phyloP scores from a whole-genome alignment of 2,113 vertebrate species.

The Engystomops pustulosus region DNA sequence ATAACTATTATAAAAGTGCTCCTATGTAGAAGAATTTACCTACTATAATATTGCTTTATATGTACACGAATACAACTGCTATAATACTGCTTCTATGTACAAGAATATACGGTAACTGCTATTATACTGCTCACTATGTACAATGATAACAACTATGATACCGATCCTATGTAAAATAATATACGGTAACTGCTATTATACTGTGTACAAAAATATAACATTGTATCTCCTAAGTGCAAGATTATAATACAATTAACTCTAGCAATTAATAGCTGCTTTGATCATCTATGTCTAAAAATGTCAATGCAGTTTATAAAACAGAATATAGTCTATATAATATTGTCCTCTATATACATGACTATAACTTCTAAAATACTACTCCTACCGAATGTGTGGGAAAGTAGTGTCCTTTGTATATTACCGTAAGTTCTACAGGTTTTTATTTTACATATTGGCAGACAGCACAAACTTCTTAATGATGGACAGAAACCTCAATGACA shows the following conservation, averaged over 20 bases:
- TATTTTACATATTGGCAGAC: background rate
- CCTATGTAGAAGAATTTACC: background rate
- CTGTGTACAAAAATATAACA: no score
- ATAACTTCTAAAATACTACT: no score
- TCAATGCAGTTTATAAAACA: no score
- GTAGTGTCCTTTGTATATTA: background rate
- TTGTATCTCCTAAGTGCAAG: no score
- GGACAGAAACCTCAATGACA: background rate
- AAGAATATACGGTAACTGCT: background rate
- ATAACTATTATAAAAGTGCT: background rate
- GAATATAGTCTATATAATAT: background rate
- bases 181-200: no score
- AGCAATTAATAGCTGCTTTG: no score
- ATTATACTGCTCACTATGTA: no score
- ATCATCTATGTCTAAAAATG: no score
- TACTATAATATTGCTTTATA: background rate
- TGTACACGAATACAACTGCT: background rate
- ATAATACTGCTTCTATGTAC: background rate
- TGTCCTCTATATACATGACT: background rate
- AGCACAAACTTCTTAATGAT: background rate
- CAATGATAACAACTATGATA: no score
- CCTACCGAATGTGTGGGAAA: no score
- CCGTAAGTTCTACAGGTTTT: background rate
- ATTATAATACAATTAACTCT: no score
- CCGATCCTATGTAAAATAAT: no score